Base-by-base conservation (phyloP, 2,797 vertebrate genomes). In the Chloroceryle inda region DNA sequence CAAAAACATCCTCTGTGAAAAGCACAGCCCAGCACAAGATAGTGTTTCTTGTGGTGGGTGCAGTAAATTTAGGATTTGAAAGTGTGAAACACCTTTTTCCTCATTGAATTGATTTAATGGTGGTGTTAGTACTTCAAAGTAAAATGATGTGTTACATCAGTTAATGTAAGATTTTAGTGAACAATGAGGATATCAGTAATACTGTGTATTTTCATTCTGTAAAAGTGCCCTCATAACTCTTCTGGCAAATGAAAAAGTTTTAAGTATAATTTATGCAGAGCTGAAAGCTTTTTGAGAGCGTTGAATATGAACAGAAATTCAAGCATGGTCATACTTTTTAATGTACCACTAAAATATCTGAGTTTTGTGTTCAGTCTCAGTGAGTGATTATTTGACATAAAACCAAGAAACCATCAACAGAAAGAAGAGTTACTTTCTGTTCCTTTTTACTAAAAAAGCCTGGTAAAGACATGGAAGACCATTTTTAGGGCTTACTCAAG, bases 251-350 rank as follows among this genome's bases (percentile, higher is more conserved):
- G 53, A 84, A 56, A 42, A 72, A 18, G 11, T 85, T 81, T 49
- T 61, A 78, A 89, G 20, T 44, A 26, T 53, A 49, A 85, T 38
- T 8, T 37, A 40, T 62, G 69, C 53, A 40, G 64, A 75, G 38
- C 75, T 89, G 81, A 92, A 95, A 94, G 61, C 52, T 91, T 93
- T 96, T 75, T 89, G 49, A 49, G 94, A 40, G 33, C 38, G 88
- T 26, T 83, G 89, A 86, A 89, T 68, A 29, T 64, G 44, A 93
- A 35, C 23, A 89, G 59, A 91, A 88, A 71, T 88, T 83, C n/a
- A 66, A 37, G 29, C 29, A 24, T 35, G 38, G 33, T 74, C 8
- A 13, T 85, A 42, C 50, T 52, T 53, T 93, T 64, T 73, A 61
- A 80, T 87, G 29, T 67, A 33, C 47, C 26, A 16, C 53, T 95